Base-by-base conservation (phyloP, 2,113 vertebrate genomes). In the Lates calcarifer region DNA sequence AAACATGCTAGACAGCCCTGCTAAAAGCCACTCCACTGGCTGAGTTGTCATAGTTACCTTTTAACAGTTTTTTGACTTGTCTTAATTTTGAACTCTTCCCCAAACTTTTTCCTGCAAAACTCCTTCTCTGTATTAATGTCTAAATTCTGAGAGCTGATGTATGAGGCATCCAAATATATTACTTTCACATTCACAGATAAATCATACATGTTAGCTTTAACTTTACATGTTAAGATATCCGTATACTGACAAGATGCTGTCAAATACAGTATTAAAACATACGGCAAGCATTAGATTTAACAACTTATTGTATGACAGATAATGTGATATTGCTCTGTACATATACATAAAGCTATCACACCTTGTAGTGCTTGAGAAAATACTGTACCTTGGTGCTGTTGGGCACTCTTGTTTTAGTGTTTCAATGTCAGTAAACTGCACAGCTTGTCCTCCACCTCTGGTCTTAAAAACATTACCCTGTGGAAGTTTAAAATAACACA, bases 401-500 rank as follows among this genome's bases (percentile, higher is more conserved):
- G 97, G 95, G 5, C 90, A 95, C 86, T 99, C 97, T 69, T 98
- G 97, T 75, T 91, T 96, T 39, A 99, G 91, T 2, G 95, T 99
- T 91, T 99, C 98, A 5, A 99, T 95, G 74, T 99, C 98, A 0
- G 97, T 99, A 86, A 99, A 99, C 86, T 98, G 97, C 68, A 99
- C 98, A 0, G 97, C 93, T 73, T 99, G 98, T 77, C 98, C 98
- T 0, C 98, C 98, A 0, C 96, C 95, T 82, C 97, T 91, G 43
- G 97, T 99, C 91, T 95, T 96, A 90, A 94, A 99, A 35, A 99
- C 97, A 3, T 99, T 96, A 0, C 98, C 98, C 98, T 98, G 86
- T 62, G 28, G 53, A 79, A 24, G 28, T 79, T 12, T 14, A 9
- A 58, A 64, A 62, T 10, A 47, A 31, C 18, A 29, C 63, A 29